A percentile compares a stretch with the other conserved stretches of the same genome.
Evolutionary conservation across 1,140 invertebrate species (phyloP).

Genomic region (Luehdorfia chinensis): DNA sequence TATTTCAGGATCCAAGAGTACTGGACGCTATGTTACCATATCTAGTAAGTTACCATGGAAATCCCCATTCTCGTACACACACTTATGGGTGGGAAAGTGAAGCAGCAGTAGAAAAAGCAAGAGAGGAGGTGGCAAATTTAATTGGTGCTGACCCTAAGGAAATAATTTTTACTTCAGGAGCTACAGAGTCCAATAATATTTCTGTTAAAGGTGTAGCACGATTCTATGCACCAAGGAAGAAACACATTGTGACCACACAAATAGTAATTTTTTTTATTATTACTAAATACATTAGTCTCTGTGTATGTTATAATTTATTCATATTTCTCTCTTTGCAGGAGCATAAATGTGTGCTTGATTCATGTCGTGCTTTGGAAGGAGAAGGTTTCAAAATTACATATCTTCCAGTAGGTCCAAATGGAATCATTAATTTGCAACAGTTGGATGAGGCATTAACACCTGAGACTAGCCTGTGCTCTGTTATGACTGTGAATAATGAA

Average conservation of each 20-base stretch:
- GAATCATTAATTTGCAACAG: constrained; percentile 90
- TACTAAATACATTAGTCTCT: too few relatives aligned
- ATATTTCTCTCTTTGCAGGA: constrained; percentile 85
- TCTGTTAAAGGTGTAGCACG: constrained; percentile 97
- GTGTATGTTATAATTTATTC: too few relatives aligned
- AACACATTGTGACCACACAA: constrained; percentile 98
- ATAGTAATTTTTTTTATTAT: too few relatives aligned
- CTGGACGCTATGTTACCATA: constrained; percentile 98
- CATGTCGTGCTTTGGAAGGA: constrained; percentile 94
- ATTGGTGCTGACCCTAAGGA: constrained; percentile 99
- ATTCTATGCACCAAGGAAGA: constrained; percentile 97
- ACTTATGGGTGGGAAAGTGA: constrained; percentile 99
- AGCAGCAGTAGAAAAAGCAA: constrained; percentile 94
- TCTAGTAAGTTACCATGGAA: constrained; percentile 93
- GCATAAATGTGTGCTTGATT: constrained; percentile 99
- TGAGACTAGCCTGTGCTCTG: constrained; percentile 96
- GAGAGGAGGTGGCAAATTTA: constrained; percentile 93
- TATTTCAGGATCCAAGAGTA: constrained; percentile 95
- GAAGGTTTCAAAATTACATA: constrained; percentile 98
- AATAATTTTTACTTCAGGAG: constrained; percentile 99
- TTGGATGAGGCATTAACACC: constrained; percentile 91
- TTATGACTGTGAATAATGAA: constrained; percentile 99
- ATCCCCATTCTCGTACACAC: constrained; percentile 99
- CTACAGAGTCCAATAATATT: constrained; percentile 99
- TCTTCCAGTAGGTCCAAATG: constrained; percentile 93